Percentiles rank a stretch among this genome's conserved stretches.
Conservation (phyloP, 2,888 invertebrate species). For the Aspidapion aeneum region DNA sequence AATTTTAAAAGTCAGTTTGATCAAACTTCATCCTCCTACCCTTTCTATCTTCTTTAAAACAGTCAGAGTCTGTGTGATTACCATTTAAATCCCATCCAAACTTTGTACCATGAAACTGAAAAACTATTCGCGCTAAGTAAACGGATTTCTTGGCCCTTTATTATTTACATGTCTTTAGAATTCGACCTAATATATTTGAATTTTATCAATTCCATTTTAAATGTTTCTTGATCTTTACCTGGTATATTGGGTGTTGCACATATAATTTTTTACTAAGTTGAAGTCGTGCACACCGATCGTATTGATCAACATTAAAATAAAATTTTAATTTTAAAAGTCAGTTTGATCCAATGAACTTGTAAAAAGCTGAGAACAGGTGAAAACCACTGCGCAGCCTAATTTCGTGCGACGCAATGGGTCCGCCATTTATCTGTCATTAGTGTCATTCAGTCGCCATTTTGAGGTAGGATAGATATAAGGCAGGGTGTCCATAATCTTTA, state of each 20-base stretch:
- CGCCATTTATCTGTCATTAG: too few relatives aligned
- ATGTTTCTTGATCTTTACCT: constrained; percentile 22
- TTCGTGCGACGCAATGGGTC: too few relatives aligned
- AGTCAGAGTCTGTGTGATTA: constrained; percentile 36
- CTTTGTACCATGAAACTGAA: constrained; percentile 51
- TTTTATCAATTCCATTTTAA: constrained; percentile 30
- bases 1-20: background rate
- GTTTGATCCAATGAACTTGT: too few relatives aligned
- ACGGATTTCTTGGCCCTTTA: constrained; percentile 40
- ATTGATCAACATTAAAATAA: constrained; percentile 79
- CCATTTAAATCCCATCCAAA: constrained; percentile 44
- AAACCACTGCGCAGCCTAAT: too few relatives aligned
- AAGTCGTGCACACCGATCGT: constrained; percentile 73
- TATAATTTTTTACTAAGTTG: constrained; percentile 38
- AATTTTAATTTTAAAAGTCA: too few relatives aligned
- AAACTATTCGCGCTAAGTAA: constrained; percentile 36
- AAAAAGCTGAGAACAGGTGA: too few relatives aligned
- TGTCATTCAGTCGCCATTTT: too few relatives aligned
- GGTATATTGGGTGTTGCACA: constrained; percentile 33
- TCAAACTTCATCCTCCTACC: background rate
- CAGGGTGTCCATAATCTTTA: too few relatives aligned
- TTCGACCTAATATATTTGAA: constrained; percentile 48
- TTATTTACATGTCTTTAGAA: constrained; percentile 47
- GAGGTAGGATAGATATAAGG: too few relatives aligned
- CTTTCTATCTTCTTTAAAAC: background rate